Evolutionary conservation across 2,113 vertebrate species (phyloP).

Genomic region (Dryoscopus gambensis): DNA sequence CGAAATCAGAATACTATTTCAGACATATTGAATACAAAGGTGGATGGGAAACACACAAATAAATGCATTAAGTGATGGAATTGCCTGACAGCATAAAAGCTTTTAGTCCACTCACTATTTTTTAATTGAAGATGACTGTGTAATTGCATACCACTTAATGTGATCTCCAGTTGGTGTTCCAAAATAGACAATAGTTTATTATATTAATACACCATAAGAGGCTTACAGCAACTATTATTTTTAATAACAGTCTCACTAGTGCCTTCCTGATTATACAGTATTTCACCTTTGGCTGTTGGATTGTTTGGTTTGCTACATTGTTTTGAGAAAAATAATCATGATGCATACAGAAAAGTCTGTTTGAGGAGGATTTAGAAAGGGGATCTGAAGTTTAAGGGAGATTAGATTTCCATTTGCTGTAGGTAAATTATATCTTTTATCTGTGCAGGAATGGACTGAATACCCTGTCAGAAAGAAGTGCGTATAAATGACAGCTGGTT

Average conservation of each 20-base stretch:
- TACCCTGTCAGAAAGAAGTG: not conserved
- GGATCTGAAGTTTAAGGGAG: not conserved
- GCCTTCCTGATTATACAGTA: not conserved
- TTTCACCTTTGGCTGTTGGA: not conserved
- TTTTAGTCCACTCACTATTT: not conserved
- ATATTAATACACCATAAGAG: not conserved
- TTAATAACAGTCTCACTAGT: not conserved
- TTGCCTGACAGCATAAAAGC: not conserved
- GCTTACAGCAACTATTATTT: constrained; percentile 14
- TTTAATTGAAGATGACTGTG: constrained; percentile 1
- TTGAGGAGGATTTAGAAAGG: not conserved
- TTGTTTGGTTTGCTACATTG: not conserved
- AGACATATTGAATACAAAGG: not conserved
- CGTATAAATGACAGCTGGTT: not conserved
- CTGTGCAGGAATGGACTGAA: not conserved
- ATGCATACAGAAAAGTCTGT: not conserved
- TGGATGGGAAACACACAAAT: not conserved
- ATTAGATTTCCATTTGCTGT: not conserved
- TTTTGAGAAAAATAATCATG: constrained; percentile 19
- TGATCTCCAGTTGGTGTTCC: constrained; percentile 12
- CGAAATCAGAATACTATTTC: not conserved
- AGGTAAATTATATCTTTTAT: not conserved
- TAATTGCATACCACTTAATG: not conserved
- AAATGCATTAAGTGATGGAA: not conserved
- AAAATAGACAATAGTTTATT: not conserved